Evolutionary conservation across 2,888 invertebrate genomes (phyloP).

Genomic region (Agriopis aurantiaria): DNA sequence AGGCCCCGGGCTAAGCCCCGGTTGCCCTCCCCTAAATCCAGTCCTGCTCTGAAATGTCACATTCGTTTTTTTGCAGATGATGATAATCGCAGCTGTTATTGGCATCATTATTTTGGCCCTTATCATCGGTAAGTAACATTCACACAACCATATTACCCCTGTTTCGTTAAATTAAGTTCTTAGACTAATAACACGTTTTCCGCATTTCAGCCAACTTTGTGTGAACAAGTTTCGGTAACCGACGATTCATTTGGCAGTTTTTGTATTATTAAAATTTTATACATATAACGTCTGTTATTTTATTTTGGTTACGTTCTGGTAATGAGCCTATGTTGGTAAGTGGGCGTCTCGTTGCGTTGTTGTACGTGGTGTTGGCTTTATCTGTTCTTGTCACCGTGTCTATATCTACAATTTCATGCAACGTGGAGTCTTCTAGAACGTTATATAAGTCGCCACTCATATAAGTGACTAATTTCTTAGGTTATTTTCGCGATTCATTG

Average conservation of each 20-base stretch:
- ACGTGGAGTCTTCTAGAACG: slow-evolving; percentile 58
- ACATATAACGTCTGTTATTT: slow-evolving; percentile 68
- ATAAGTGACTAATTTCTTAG: slow-evolving; percentile 47
- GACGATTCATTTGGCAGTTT: slow-evolving; percentile 80
- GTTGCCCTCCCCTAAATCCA: too few species aligned
- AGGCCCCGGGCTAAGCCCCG: too few species aligned
- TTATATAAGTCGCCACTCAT: slow-evolving; percentile 57
- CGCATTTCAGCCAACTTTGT: slow-evolving; percentile 85
- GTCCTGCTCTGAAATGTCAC: too few species aligned
- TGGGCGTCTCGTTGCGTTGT: slow-evolving; percentile 66
- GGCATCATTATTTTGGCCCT: slow-evolving; percentile 93
- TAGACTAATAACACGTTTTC: slow-evolving; percentile 78
- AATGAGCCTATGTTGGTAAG: slow-evolving; percentile 78
- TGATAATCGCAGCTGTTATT: slow-evolving; percentile 96
- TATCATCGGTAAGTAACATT: slow-evolving; percentile 92
- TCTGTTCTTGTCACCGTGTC: slow-evolving; percentile 73
- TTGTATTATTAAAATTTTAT: slow-evolving; percentile 66
- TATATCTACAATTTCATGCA: slow-evolving; percentile 64
- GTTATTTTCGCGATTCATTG: not conserved
- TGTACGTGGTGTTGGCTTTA: slow-evolving; percentile 79
- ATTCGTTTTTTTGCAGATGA: slow-evolving; percentile 88
- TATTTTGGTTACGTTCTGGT: slow-evolving; percentile 63
- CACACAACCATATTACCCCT: not conserved
- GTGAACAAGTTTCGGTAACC: slow-evolving; percentile 84
- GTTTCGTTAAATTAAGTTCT: slow-evolving; percentile 53